Evolutionary conservation across 2,797 vertebrate genomes (phyloP).

Genomic region (Choloepus didactylus): DNA sequence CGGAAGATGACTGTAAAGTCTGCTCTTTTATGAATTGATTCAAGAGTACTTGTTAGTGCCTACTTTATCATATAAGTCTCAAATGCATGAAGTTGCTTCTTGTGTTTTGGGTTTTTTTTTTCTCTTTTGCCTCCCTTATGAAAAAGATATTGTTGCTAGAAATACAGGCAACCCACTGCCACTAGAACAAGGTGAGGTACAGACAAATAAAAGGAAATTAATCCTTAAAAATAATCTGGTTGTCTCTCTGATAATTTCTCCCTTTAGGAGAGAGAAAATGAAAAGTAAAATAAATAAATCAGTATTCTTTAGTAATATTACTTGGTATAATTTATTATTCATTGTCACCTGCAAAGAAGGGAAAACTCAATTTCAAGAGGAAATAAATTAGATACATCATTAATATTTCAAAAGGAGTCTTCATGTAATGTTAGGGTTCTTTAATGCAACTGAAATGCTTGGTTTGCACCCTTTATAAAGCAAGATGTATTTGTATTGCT

Average conservation of each 20-base stretch:
- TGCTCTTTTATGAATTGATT: not conserved
- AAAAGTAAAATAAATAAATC: not conserved
- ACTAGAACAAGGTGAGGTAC: not conserved
- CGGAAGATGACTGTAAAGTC: not conserved
- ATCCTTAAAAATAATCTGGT: not conserved
- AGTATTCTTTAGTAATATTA: not conserved
- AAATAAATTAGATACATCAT: not conserved
- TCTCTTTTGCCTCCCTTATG: not conserved
- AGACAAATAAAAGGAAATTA: not conserved
- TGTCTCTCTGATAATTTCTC: not conserved
- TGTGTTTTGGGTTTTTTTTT: not conserved
- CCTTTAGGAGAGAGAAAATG: conserved; percentile 11
- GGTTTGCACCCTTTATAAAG: conserved; percentile 18
- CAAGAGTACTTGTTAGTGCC: not conserved
- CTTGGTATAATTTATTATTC: not conserved
- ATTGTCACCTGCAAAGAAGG: not conserved
- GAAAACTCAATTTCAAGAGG: conserved; percentile 37
- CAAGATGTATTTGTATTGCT: not conserved
- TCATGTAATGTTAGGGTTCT: not conserved
- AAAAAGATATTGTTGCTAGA: not conserved
- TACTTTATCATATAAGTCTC: not conserved
- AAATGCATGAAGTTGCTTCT: not conserved
- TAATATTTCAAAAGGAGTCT: conserved; percentile 13
- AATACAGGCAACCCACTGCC: not conserved
- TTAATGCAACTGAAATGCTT: not conserved